These are phyloP conservation scores for Coptodon rendalli DNA, from an alignment of 2,113 vertebrate species.

Conservation along the genomic window DNA sequence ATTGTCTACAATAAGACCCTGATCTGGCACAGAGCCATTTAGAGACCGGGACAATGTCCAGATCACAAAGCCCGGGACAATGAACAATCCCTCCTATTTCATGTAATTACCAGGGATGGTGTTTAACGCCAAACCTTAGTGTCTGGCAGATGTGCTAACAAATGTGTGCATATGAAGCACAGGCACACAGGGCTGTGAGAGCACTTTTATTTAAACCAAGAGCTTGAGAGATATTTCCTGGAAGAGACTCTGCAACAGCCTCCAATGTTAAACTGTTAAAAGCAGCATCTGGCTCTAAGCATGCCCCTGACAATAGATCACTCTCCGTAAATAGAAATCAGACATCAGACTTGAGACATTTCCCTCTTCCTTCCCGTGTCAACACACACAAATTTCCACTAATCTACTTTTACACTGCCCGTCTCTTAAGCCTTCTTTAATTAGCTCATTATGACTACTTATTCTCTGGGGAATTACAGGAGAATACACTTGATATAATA, in stretches of 20 bases:
- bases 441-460: conserved; percentile 40
- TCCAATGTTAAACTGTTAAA: not conserved
- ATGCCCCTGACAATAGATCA: conserved; percentile 24
- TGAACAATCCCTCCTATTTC: conserved; percentile 53
- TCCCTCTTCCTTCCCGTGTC: conserved; percentile 20
- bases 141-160: conserved; percentile 21
- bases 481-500: not conserved
- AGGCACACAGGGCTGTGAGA: not conserved
- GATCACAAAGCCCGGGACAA: conserved; percentile 58
- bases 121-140: conserved; percentile 3
- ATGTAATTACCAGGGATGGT: conserved; percentile 51
- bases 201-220: conserved; percentile 13
- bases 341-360: not conserved
- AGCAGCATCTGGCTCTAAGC: not conserved
- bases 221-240: conserved; percentile 14
- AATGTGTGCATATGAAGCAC: not conserved
- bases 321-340: conserved; percentile 29
- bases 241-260: not conserved
- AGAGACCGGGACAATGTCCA: conserved; percentile 55
- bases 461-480: conserved; percentile 13
- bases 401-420: conserved; percentile 35
- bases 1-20: conserved; percentile 42
- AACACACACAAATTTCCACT: conserved; percentile 33
- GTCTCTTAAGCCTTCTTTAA: conserved; percentile 44
- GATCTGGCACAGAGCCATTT: conserved; percentile 44